phyloP scores from a whole-genome alignment of 2,797 vertebrate genomes.

The Chaetophractus vellerosus region DNA sequence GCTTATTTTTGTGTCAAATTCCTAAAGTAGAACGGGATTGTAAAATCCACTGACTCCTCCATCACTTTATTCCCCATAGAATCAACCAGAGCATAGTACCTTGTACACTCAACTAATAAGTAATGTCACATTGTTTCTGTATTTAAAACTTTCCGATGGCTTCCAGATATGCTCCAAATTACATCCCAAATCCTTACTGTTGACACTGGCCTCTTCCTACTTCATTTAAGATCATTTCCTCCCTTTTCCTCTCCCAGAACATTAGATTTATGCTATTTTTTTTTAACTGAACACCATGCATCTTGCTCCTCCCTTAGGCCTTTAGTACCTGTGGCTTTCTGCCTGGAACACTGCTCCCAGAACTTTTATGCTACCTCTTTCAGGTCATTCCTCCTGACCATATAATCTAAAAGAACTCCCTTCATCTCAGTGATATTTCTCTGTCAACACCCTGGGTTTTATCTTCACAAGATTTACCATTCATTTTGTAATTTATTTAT shows the following conservation, averaged over 20 bases:
- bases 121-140: background rate
- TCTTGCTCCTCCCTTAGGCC: background rate
- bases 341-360: background rate
- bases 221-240: background rate
- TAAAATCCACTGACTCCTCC: background rate
- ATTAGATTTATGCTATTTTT: background rate
- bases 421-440: background rate
- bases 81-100: background rate
- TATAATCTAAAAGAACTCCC: background rate
- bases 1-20: background rate
- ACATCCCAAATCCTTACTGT: background rate
- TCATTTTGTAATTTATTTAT: background rate
- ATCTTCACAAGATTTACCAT: background rate
- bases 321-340: background rate
- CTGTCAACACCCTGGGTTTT: background rate
- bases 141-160: background rate
- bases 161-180: background rate
- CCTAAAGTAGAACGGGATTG: background rate
- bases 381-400: background rate
- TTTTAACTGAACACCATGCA: background rate
- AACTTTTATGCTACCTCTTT: background rate
- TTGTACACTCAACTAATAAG: background rate
- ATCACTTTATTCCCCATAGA: background rate
- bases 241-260: background rate
- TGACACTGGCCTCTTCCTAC: background rate